Conservation (phyloP, 2,888 invertebrate species). For the Sialis fuliginosa region DNA sequence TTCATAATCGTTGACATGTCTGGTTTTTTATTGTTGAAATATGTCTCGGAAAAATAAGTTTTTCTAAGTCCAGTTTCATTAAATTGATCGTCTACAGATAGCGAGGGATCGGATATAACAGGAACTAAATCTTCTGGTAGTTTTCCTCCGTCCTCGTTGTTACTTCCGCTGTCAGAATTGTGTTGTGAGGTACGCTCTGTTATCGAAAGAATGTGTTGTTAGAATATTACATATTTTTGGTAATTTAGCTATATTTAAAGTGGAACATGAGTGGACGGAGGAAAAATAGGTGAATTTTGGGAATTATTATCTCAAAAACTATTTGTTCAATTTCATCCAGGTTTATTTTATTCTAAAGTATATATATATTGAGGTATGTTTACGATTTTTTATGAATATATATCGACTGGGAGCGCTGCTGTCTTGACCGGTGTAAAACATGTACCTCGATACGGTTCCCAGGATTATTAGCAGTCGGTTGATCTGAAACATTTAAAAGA, state of each 20-base stretch:
- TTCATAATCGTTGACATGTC: conserved; percentile 14
- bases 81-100: conserved; percentile 42
- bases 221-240: background rate
- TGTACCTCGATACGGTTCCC: too few species aligned
- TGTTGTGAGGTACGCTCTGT: conserved; percentile 4
- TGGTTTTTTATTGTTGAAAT: conserved; percentile 34
- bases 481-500: too few species aligned
- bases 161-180: conserved; percentile 6
- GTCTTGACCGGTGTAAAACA: too few species aligned
- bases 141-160: background rate
- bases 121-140: background rate
- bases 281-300: too few species aligned
- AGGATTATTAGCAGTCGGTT: too few species aligned
- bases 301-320: too few species aligned
- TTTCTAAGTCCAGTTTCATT: conserved; percentile 51
- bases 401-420: too few species aligned
- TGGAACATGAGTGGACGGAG: too few species aligned
- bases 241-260: background rate
- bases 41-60: conserved; percentile 45
- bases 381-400: too few species aligned
- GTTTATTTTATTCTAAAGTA: too few species aligned
- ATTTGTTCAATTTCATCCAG: too few species aligned
- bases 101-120: conserved; percentile 20
- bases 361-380: too few species aligned
- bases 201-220: background rate